Conservation (phyloP, 64 coral and sea anemone genomes). For the Montipora efflorescens region DNA sequence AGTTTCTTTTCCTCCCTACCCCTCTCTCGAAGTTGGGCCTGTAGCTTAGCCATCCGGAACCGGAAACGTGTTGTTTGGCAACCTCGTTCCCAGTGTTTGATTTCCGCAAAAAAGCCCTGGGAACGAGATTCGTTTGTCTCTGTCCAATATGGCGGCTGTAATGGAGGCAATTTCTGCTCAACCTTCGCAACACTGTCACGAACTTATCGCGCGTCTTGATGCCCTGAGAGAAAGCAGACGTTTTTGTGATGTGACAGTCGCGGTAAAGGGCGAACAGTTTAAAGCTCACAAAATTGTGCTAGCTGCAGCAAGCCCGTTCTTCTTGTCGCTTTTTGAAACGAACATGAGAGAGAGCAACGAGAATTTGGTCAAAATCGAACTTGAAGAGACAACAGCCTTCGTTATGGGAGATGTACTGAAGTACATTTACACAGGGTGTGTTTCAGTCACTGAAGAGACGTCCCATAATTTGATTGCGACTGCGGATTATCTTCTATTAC, state of each 20-base stretch:
- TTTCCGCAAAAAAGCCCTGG: too few relatives aligned
- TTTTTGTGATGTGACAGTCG: conserved; percentile 10
- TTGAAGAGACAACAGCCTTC: not conserved
- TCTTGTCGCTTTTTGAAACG: not conserved
- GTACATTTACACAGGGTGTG: conserved; percentile 3
- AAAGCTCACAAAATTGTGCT: conserved; percentile 16
- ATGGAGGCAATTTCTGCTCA: too few relatives aligned
- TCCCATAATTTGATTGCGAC: not conserved
- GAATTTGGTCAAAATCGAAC: not conserved
- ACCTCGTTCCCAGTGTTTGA: too few relatives aligned
- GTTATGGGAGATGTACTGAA: conserved; percentile 2
- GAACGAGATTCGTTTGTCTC: too few relatives aligned
- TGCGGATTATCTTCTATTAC: conserved; percentile 5
- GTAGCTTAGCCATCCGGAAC: too few relatives aligned
- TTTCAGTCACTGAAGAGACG: not conserved
- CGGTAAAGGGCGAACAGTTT: not conserved
- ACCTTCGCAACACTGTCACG: not conserved
- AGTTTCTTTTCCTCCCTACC: too few relatives aligned
- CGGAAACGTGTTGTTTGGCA: too few relatives aligned
- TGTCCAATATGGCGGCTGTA: too few relatives aligned
- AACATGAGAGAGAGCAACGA: not conserved
- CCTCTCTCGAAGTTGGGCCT: too few relatives aligned
- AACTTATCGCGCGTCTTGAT: not conserved
- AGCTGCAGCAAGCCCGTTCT: conserved; percentile 15
- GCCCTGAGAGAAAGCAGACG: not conserved